These are phyloP conservation scores for Hyles euphorbiae DNA, from an alignment of 1,140 invertebrate genomes.

Conservation along the genomic window DNA sequence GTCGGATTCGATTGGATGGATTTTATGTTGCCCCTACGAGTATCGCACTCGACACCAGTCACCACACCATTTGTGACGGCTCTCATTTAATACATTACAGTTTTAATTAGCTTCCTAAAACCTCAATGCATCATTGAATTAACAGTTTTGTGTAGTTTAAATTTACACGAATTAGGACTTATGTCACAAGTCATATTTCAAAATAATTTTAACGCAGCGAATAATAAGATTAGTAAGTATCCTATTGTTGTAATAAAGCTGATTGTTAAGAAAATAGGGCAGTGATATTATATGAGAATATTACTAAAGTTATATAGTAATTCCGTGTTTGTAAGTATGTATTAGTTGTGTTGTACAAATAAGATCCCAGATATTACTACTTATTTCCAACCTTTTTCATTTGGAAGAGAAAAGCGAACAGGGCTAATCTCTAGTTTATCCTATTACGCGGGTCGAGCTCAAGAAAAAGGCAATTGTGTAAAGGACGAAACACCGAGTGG, in stretches of 20 bases:
- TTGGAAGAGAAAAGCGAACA: constrained; percentile 51
- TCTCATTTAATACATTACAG: constrained; percentile 53
- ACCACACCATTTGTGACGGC: constrained; percentile 43
- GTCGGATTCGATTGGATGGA: constrained; percentile 65
- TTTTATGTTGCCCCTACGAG: constrained; percentile 57
- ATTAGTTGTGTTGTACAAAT: no score
- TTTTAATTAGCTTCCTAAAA: constrained; percentile 24
- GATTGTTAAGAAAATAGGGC: no score
- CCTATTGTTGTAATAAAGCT: no score
- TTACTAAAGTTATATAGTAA: no score
- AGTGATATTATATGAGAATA: no score
- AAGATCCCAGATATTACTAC: constrained; percentile 8
- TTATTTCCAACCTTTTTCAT: constrained; percentile 46
- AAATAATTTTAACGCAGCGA: no score
- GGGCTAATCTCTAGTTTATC: constrained; percentile 69
- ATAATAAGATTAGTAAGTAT: no score
- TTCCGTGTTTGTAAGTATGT: no score
- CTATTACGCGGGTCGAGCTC: constrained; percentile 61
- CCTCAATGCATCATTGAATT: not conserved
- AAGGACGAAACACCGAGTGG: constrained; percentile 32
- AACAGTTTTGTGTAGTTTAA: no score
- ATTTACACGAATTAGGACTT: no score
- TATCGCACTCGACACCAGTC: constrained; percentile 37
- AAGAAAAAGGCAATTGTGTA: constrained; percentile 70
- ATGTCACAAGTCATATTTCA: no score